These are phyloP conservation scores for Spisula subtruncata DNA, from an alignment of 2,888 invertebrate species.

Conservation along the genomic window DNA sequence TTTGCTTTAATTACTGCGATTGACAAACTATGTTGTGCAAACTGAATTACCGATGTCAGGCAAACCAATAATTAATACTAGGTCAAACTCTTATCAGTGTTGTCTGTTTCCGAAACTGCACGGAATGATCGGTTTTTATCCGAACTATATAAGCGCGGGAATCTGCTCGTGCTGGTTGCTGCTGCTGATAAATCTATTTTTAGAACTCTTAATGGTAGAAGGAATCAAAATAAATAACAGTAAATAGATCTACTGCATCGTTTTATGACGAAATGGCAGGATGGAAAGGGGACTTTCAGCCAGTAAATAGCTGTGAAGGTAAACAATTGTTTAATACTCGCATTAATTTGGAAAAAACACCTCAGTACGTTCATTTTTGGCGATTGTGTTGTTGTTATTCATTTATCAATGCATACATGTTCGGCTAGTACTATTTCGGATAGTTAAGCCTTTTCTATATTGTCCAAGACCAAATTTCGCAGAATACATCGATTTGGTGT, in stretches of 20 bases:
- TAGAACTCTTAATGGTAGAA: slow-evolving; percentile 45
- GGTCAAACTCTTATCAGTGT: too few species aligned
- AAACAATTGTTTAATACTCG: not conserved
- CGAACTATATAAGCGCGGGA: not conserved
- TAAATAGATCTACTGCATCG: not conserved
- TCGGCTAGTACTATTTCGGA: not conserved
- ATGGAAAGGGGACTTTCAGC: slow-evolving; percentile 40
- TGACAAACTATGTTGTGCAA: too few species aligned
- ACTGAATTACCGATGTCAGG: too few species aligned
- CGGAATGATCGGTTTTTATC: not conserved
- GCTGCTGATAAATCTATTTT: slow-evolving; percentile 40
- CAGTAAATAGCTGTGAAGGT: slow-evolving; percentile 40
- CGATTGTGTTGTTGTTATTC: not conserved
- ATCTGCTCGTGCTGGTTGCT: slow-evolving; percentile 28
- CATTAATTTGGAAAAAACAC: not conserved
- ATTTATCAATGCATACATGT: not conserved
- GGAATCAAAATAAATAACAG: not conserved
- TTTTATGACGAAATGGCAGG: slow-evolving; percentile 32
- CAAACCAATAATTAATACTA: too few species aligned
- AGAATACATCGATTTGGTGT: too few species aligned
- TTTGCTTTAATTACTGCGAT: too few species aligned
- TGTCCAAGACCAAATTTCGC: too few species aligned
- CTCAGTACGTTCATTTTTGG: not conserved
- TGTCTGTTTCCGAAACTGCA: not conserved
- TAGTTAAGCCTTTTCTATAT: not conserved